Percentiles rank a stretch among this genome's conserved stretches.
These are phyloP conservation scores for Anoplopoma fimbria DNA, from an alignment of 2,113 vertebrate genomes.

Conservation along the genomic window DNA sequence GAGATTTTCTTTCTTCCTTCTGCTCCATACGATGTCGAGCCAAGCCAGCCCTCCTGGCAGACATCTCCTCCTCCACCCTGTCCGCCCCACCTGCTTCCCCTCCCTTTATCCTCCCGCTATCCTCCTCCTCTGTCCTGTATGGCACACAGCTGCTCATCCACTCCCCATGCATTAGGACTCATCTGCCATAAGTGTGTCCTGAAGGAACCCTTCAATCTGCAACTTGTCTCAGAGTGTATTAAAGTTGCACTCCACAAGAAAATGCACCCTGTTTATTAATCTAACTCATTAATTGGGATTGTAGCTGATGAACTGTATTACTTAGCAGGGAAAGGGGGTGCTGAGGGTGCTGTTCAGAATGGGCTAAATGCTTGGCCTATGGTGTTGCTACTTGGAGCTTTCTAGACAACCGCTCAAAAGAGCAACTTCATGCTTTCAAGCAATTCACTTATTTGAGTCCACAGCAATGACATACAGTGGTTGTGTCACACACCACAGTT, in stretches of 20 bases:
- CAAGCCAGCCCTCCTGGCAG: constrained; percentile 72
- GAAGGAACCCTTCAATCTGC: constrained; percentile 54
- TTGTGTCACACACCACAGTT: background rate
- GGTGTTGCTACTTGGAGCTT: background rate
- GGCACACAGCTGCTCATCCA: constrained; percentile 73
- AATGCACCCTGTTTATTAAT: constrained; percentile 41
- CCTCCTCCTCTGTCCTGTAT: constrained; percentile 63
- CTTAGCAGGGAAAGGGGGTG: background rate
- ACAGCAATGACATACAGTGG: background rate
- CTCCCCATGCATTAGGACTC: constrained; percentile 48
- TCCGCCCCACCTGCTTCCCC: constrained; percentile 72
- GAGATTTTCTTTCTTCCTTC: constrained; percentile 73
- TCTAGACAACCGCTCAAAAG: background rate
- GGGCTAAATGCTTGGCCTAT: background rate
- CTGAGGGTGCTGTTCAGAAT: background rate
- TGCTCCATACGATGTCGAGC: constrained; percentile 63
- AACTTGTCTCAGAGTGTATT: constrained; percentile 42
- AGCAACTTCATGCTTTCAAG: background rate
- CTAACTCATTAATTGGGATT: constrained; percentile 14
- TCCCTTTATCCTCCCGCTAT: constrained; percentile 56
- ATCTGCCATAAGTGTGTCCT: constrained; percentile 47
- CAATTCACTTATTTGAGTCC: background rate
- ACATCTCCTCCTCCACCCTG: constrained; percentile 67
- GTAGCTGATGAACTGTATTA: constrained; percentile 15
- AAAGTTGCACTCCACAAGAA: constrained; percentile 39